A percentile compares a stretch with the other conserved stretches of the same genome.
Conservation (phyloP, 2,113 vertebrate genomes). For the Charina bottae region DNA sequence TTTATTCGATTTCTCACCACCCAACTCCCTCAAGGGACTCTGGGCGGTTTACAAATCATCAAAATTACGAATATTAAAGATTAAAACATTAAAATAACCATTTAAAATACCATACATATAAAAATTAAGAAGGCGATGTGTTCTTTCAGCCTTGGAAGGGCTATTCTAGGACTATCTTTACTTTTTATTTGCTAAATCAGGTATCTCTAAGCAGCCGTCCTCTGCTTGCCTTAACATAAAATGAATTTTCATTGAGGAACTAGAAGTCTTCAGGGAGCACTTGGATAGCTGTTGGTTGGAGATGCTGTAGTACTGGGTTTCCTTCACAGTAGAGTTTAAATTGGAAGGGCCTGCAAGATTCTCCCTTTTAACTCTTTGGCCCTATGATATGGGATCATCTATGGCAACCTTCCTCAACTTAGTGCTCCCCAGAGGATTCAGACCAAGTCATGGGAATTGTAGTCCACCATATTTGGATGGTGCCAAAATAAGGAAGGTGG, state of each 20-base stretch:
- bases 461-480: not conserved
- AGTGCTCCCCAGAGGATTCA: not conserved
- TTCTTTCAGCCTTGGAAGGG: too few species aligned
- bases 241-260: not conserved
- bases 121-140: too few species aligned
- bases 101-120: too few species aligned
- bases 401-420: not conserved
- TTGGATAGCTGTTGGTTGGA: not conserved
- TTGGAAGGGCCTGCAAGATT: not conserved
- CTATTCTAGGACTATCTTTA: too few species aligned
- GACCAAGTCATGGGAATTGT: not conserved
- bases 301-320: not conserved
- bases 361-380: not conserved
- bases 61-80: too few species aligned
- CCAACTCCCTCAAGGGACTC: too few species aligned
- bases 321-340: not conserved
- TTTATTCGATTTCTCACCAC: too few species aligned
- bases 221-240: not conserved
- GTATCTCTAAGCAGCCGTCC: not conserved
- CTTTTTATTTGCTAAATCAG: not conserved
- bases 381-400: not conserved
- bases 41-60: too few species aligned
- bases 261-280: not conserved
- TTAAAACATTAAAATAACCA: too few species aligned
- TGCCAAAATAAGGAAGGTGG: not conserved